Conservation (phyloP, 2,797 vertebrate species). For the Setipinna tenuifilis region DNA sequence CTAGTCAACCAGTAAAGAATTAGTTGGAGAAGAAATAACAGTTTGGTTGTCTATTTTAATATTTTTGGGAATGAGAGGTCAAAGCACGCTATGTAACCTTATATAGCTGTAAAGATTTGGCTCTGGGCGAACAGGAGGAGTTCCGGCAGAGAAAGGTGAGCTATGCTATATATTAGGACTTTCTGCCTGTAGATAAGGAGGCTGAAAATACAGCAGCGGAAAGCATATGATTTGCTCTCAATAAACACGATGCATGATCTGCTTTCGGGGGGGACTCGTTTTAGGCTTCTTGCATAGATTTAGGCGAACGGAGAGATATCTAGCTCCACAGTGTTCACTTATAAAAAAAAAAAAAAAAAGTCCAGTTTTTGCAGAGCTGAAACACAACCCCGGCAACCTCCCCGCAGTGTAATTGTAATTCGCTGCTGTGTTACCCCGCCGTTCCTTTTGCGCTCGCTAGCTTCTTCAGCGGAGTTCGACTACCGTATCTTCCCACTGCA, state of each 20-base stretch:
- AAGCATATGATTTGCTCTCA: constrained; percentile 54
- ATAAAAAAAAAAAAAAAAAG: no score
- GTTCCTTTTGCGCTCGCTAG: constrained; percentile 66
- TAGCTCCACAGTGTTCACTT: constrained; percentile 19
- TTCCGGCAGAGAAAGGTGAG: constrained; percentile 59
- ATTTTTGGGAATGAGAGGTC: constrained; percentile 53
- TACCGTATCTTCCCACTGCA: constrained; percentile 87
- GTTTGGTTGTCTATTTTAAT: constrained; percentile 55
- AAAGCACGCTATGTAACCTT: constrained; percentile 52
- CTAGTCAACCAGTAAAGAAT: constrained; percentile 27
- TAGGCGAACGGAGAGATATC: background rate
- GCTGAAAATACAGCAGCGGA: constrained; percentile 63
- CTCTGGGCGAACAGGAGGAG: constrained; percentile 57
- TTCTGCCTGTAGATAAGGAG: constrained; percentile 63
- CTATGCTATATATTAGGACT: constrained; percentile 61
- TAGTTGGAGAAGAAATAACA: constrained; percentile 42
- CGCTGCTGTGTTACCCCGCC: constrained; percentile 65
- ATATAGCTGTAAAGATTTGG: constrained; percentile 59
- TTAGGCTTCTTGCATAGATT: constrained; percentile 9
- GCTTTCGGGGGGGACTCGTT: constrained; percentile 8
- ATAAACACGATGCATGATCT: constrained; percentile 26
- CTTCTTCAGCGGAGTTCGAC: constrained; percentile 84
- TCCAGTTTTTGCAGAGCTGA: constrained; percentile 51
- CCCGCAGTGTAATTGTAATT: constrained; percentile 69
- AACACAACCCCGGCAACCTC: constrained; percentile 60